Conservation (phyloP, 2,113 vertebrate genomes). For the Corythornis madagascariensis region DNA sequence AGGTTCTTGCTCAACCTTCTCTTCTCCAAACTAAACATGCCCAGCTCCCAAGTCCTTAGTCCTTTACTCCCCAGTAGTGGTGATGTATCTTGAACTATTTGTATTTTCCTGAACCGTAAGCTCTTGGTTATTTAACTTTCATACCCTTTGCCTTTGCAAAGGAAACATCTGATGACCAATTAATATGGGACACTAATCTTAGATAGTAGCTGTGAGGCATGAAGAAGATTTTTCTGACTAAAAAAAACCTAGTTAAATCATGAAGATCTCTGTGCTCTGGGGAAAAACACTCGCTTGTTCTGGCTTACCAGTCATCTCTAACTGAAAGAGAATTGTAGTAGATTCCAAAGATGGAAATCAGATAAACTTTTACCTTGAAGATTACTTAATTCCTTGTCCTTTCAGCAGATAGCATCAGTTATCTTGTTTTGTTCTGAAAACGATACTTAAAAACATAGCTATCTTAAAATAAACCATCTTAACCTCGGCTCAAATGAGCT, state of each 20-base stretch:
- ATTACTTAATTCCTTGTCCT: neutral
- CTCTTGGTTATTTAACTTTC: neutral
- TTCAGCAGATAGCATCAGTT: neutral
- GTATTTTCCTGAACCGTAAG: neutral
- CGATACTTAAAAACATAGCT: no score
- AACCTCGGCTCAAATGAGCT: neutral
- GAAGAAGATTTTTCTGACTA: neutral
- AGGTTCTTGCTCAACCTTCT: no score
- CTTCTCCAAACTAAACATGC: no score
- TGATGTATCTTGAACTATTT: neutral
- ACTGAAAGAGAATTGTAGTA: neutral
- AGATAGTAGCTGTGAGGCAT: neutral
- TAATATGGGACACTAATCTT: neutral
- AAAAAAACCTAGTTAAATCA: neutral
- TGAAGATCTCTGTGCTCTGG: neutral
- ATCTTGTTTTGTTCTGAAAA: neutral
- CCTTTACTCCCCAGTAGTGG: neutral
- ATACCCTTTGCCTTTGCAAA: neutral
- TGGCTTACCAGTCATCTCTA: neutral
- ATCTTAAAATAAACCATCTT: neutral
- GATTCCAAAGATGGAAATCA: neutral
- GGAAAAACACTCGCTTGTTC: neutral
- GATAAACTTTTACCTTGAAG: neutral
- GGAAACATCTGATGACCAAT: neutral
- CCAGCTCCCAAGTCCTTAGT: no score